Percentiles rank a stretch among this genome's conserved stretches.
phyloP scores from a whole-genome alignment of 1,140 invertebrate species.

The Eciton burchellii region DNA sequence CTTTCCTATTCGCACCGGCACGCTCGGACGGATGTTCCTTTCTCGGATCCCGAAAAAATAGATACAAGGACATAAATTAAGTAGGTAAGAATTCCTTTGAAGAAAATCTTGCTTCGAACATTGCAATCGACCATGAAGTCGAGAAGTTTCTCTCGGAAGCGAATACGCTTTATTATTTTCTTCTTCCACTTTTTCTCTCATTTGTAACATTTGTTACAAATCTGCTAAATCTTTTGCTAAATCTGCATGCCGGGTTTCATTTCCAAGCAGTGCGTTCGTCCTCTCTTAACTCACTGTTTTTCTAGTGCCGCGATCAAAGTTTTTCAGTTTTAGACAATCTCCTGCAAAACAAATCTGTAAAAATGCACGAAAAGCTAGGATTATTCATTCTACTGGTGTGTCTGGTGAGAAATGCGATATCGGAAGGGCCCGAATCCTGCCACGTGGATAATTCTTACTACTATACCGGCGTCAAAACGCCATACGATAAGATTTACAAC shows the following conservation, averaged over 20 bases:
- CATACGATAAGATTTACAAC: slow-evolving; percentile 81
- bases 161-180: too few species aligned
- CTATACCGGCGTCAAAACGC: slow-evolving; percentile 81
- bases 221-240: too few species aligned
- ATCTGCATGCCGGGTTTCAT: too few species aligned
- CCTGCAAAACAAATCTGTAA: not conserved
- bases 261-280: too few species aligned
- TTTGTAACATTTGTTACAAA: too few species aligned
- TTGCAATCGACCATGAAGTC: too few species aligned
- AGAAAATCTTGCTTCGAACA: too few species aligned
- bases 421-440: slow-evolving; percentile 76
- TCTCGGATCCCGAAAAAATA: not conserved
- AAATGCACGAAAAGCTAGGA: not conserved
- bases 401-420: not conserved
- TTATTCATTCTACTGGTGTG: not conserved
- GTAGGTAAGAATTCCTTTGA: not conserved
- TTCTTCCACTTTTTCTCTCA: too few species aligned
- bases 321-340: too few species aligned
- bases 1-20: not conserved
- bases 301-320: too few species aligned
- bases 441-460: slow-evolving; percentile 83
- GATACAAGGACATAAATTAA: not conserved
- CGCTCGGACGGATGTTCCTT: not conserved
- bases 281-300: too few species aligned
- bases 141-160: too few species aligned